A percentile compares a stretch with the other conserved stretches of the same genome.
Evolutionary conservation across 1,140 invertebrate species (phyloP).

Genomic region (Asbolus verrucosus): DNA sequence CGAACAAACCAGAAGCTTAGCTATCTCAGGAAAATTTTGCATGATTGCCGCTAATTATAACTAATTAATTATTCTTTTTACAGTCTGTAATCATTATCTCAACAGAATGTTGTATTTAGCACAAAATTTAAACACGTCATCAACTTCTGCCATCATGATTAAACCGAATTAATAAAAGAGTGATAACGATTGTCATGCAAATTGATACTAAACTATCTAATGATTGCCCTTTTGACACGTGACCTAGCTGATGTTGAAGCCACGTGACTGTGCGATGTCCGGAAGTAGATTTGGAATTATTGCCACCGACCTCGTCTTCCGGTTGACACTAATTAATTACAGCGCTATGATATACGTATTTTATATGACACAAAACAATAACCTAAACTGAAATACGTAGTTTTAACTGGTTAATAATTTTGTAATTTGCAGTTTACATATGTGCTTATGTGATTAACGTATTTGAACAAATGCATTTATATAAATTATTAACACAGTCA

Average conservation of each 20-base stretch:
- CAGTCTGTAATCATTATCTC: too few species aligned
- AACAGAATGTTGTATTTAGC: too few species aligned
- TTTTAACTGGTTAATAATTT: constrained; percentile 41
- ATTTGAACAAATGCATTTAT: constrained; percentile 44
- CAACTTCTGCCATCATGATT: too few species aligned
- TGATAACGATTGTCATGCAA: constrained; percentile 15
- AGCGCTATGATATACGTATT: neutral
- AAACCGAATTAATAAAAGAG: too few species aligned
- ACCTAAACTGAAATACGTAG: constrained; percentile 26
- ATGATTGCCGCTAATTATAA: too few species aligned
- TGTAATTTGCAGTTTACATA: constrained; percentile 41
- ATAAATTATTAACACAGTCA: constrained; percentile 45
- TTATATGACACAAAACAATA: constrained; percentile 1
- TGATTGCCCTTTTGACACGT: constrained; percentile 50
- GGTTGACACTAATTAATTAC: constrained; percentile 25
- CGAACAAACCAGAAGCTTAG: neutral
- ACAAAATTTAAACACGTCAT: too few species aligned
- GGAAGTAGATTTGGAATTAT: constrained; percentile 46
- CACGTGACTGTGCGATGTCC: constrained; percentile 41
- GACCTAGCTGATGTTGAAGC: constrained; percentile 35
- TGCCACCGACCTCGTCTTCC: constrained; percentile 26
- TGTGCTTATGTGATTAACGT: constrained; percentile 43
- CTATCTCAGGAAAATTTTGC: neutral
- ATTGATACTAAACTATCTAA: constrained; percentile 30
- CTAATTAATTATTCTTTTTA: too few species aligned